A percentile compares a stretch with the other conserved stretches of the same genome.
Evolutionary conservation across 2,113 vertebrate species (phyloP).

Genomic region (Ptilorrhoa leucosticta): DNA sequence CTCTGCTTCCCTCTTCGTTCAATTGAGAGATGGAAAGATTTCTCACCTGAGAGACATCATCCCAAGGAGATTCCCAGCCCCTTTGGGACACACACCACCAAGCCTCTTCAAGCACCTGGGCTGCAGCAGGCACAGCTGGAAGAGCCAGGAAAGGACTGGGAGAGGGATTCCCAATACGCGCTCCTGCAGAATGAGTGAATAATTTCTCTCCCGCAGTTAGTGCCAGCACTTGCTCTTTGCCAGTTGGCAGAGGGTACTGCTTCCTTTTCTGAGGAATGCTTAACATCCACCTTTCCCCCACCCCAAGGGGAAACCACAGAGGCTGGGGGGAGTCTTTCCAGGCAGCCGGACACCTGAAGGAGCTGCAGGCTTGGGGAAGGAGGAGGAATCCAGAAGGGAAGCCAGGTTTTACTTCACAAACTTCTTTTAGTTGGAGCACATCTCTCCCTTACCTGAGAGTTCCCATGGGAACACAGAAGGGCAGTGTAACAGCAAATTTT

Average conservation of each 20-base stretch:
- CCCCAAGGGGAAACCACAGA: background rate
- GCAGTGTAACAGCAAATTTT: background rate
- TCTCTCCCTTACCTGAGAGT: background rate
- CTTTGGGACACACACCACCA: accelerated
- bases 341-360: background rate
- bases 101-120: background rate
- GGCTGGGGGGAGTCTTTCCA: background rate
- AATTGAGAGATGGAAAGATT: accelerated
- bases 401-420: background rate
- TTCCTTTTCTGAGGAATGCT: background rate
- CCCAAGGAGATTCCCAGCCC: no score
- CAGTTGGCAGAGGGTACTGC: background rate
- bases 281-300: background rate
- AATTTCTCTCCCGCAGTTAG: background rate
- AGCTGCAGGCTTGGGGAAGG: background rate
- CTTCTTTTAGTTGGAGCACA: background rate
- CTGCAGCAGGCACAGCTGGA: background rate
- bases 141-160: background rate
- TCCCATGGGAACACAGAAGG: constrained; percentile 7
- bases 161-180: background rate
- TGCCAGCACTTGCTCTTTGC: background rate
- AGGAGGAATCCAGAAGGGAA: background rate
- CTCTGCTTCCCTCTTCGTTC: background rate
- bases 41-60: background rate
- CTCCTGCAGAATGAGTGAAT: background rate